These are phyloP conservation scores for Aleiodes alternator DNA, from an alignment of 2,888 invertebrate species.

Conservation along the genomic window DNA sequence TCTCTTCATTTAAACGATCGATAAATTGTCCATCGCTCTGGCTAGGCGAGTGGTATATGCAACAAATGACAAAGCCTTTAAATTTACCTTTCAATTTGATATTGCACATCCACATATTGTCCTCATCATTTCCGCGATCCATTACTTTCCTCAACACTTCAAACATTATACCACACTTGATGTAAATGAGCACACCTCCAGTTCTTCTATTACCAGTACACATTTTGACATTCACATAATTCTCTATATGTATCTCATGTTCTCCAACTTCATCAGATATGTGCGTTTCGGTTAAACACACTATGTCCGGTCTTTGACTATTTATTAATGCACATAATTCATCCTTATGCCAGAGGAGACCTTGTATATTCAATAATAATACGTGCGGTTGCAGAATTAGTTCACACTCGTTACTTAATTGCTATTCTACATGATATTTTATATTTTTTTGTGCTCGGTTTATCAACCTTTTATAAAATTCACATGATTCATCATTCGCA, in stretches of 20 bases:
- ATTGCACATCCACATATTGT: constrained; percentile 36
- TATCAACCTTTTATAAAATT: constrained; percentile 18
- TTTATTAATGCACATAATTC: constrained; percentile 21
- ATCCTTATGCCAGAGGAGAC: constrained; percentile 40
- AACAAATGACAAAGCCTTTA: constrained; percentile 18
- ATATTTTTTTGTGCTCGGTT: constrained; percentile 24
- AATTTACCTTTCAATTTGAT: constrained; percentile 27
- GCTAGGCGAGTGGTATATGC: constrained; percentile 38
- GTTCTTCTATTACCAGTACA: constrained; percentile 23
- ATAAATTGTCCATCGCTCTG: constrained; percentile 39
- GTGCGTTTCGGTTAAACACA: constrained; percentile 32
- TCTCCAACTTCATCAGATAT: constrained; percentile 12
- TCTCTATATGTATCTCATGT: constrained; percentile 16
- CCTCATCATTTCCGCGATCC: background rate
- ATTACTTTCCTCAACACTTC: background rate
- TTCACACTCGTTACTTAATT: background rate
- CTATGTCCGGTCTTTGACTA: constrained; percentile 6
- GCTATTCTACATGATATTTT: constrained; percentile 42
- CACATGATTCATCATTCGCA: constrained; percentile 35
- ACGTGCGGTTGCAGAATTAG: background rate
- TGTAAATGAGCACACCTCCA: constrained; percentile 21
- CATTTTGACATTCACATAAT: constrained; percentile 17
- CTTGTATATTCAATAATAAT: constrained; percentile 32
- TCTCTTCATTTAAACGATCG: background rate
- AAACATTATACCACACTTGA: constrained; percentile 4